Conservation (phyloP, 1,140 invertebrate species). For the Sipha flava region DNA sequence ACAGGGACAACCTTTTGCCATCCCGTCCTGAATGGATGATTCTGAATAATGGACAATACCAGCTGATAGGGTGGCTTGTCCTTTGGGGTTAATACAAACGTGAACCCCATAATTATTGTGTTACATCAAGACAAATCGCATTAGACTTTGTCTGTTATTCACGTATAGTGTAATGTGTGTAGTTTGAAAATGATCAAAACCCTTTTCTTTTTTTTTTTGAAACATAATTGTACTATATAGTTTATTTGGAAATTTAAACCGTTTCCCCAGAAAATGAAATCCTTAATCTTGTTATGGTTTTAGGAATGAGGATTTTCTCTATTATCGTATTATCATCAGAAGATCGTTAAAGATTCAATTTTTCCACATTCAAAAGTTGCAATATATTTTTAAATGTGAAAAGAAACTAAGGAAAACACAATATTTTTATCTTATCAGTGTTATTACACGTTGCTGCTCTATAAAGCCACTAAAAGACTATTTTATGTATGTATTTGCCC, state of each 20-base stretch:
- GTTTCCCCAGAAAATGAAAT: not conserved
- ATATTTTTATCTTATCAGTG: not conserved
- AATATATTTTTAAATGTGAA: not conserved
- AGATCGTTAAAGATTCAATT: not conserved
- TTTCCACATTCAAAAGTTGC: not conserved
- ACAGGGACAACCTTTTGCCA: slow-evolving; percentile 6
- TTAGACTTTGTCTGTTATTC: not conserved
- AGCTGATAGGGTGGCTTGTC: not conserved
- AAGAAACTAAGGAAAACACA: not conserved
- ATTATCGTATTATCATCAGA: not conserved
- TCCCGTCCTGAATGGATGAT: not conserved
- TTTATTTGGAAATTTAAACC: not conserved
- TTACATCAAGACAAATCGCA: not conserved
- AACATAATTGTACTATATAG: not conserved
- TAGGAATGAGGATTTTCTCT: not conserved
- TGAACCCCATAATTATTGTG: slow-evolving; percentile 2
- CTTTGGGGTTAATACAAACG: not conserved
- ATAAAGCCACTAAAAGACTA: no score
- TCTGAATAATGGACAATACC: slow-evolving; percentile 12
- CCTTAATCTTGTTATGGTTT: not conserved
- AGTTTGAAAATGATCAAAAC: not conserved
- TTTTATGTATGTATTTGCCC: no score
- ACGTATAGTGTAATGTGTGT: not conserved
- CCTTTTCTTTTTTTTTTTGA: not conserved
- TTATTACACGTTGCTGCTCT: no score